Conservation (phyloP, 92 coral and sea anemone species). For the Porites evermanni region DNA sequence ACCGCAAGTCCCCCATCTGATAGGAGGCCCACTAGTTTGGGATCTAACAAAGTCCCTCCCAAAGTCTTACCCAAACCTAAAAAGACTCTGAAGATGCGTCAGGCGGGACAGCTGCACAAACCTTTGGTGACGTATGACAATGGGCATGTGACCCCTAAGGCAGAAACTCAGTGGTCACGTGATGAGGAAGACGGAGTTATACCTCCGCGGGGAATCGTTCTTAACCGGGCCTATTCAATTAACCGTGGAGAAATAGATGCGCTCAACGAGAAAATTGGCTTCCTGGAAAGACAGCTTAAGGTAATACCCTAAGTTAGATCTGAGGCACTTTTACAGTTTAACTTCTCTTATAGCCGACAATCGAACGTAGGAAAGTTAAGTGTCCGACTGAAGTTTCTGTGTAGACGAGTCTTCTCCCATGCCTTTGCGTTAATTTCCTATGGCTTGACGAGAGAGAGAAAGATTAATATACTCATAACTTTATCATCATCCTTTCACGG, state of each 20-base stretch:
- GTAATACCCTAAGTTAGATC: slow-evolving; percentile 14
- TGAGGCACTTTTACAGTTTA: neutral
- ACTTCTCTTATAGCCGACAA: neutral
- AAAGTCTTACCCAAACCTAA: slow-evolving; percentile 82
- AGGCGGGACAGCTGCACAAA: slow-evolving; percentile 24
- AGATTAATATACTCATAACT: too few relatives aligned
- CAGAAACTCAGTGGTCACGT: slow-evolving; percentile 40
- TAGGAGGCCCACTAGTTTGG: slow-evolving; percentile 6
- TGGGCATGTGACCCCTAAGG: neutral
- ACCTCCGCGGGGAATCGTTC: slow-evolving; percentile 93
- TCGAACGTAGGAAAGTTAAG: too few relatives aligned
- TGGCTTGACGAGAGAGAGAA: too few relatives aligned
- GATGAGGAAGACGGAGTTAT: slow-evolving; percentile 55
- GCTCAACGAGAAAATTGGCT: slow-evolving; percentile 84
- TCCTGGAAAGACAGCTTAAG: slow-evolving; percentile 94
- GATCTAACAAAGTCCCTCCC: slow-evolving; percentile 67
- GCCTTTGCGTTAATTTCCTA: too few relatives aligned
- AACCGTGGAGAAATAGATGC: slow-evolving; percentile 94
- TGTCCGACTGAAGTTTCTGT: too few relatives aligned
- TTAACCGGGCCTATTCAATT: slow-evolving; percentile 84
- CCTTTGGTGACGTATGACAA: slow-evolving; percentile 19
- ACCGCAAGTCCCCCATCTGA: neutral
- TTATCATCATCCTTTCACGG: too few relatives aligned
- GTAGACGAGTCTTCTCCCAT: too few relatives aligned
- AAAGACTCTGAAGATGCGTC: slow-evolving; percentile 51